Evolutionary conservation across 2,113 vertebrate genomes (phyloP), one percentile per base, ranked within the genome.

Genomic region (Bujurquina vittata): DNA sequence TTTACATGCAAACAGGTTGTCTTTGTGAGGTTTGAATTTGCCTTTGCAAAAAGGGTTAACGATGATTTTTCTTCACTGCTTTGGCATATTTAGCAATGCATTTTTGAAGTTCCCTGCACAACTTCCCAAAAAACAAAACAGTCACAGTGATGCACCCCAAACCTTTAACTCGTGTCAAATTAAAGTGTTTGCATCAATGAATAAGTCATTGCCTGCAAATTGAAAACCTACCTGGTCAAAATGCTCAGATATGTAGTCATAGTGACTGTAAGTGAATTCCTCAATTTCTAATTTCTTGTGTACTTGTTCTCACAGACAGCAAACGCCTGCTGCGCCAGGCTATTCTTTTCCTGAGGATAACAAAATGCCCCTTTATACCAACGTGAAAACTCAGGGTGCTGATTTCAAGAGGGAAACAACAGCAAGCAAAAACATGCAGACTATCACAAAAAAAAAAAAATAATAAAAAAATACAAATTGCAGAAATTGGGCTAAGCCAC

Each of bases 21-120:
- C 40, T 65, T 17, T 63, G n/a, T 63, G 35, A 65, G 7, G 35
- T 65, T 65, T 63, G 40, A n/a, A 23, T 65, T 23, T 65, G n/a
- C 12, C 37, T 65, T n/a, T 43, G 9, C 37, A 67, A 46, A 26
- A 26, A 14, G 37, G 12, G 43, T 26, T n/a, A 65, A 43, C 37
- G 14, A 14, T 14, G 40, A 12, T 14, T 54, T 54, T 54, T 20
- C 49, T 54, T 7, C 3, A 3, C 5, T 4, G 7, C 18, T 20
- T 43, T 69, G 63, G 0, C 2, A 37, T 0, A 29, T 49, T 69
- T 69, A 0, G 49, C 15, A 18, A 49, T 29, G 5, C 54, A 4
- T 56, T 22, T n/a, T 56, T 10, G 4, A 22, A 56, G 20, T 22
- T 10, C 20, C 7, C 52, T 4, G 4, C 22, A 49, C 40, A 4